Conservation (phyloP, 2,888 invertebrate genomes). For the Drosophila putrida region DNA sequence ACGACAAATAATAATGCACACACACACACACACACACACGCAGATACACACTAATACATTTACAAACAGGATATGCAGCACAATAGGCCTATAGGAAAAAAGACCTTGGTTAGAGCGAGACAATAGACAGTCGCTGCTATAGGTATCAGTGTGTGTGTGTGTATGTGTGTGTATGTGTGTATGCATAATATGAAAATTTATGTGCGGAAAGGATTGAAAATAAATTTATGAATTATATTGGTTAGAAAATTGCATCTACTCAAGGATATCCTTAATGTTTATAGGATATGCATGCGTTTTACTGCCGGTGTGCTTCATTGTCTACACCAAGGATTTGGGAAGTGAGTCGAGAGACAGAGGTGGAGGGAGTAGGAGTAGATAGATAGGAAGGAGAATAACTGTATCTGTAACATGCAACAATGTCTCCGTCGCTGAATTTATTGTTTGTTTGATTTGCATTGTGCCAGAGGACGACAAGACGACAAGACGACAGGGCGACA, state of each 20-base stretch:
- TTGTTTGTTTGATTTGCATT: slow-evolving; percentile 79
- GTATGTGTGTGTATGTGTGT: slow-evolving; percentile 40
- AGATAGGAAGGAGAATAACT: not conserved
- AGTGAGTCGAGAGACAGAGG: too few species aligned
- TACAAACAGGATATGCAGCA: slow-evolving; percentile 55
- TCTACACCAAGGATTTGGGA: slow-evolving; percentile 19
- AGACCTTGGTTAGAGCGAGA: slow-evolving; percentile 27
- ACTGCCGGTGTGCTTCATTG: slow-evolving; percentile 56
- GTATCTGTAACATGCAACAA: slow-evolving; percentile 67
- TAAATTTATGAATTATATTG: slow-evolving; percentile 85
- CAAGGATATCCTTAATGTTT: slow-evolving; percentile 81
- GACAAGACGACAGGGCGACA: not conserved
- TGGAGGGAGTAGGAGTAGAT: not conserved
- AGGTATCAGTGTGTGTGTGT: not conserved
- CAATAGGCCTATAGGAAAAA: slow-evolving; percentile 61
- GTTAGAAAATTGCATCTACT: slow-evolving; percentile 84
- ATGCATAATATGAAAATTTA: slow-evolving; percentile 82
- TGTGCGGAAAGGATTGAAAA: slow-evolving; percentile 84
- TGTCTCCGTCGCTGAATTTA: slow-evolving; percentile 73
- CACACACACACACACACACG: slow-evolving; percentile 41
- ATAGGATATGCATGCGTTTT: slow-evolving; percentile 74
- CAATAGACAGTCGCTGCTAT: slow-evolving; percentile 3
- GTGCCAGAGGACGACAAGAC: slow-evolving; percentile 19
- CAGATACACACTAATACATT: slow-evolving; percentile 19
- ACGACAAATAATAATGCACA: slow-evolving; percentile 82